Evolutionary conservation across 37 sponge, comb jelly and placozoan species (phyloP).

Genomic region (Aplysina aerophoba): DNA sequence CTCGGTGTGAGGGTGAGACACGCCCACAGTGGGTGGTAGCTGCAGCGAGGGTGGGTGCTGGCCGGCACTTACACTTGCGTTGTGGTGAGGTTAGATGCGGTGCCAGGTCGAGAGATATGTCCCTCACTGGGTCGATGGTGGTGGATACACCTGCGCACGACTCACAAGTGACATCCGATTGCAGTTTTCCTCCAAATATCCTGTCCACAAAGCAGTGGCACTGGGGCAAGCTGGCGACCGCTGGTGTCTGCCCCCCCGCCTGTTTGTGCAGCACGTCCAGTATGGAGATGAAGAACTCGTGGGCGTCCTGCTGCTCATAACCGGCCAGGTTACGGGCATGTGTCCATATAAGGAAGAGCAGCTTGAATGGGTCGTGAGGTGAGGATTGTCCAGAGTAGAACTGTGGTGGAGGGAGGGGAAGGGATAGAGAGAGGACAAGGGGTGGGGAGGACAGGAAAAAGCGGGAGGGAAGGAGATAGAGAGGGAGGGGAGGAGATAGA

Average conservation of each 20-base stretch:
- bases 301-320: conserved; percentile 99
- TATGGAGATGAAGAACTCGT: conserved; percentile 97
- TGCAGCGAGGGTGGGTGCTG: conserved; percentile 52
- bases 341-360: conserved; percentile 95
- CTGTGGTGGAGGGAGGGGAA: conserved; percentile 39
- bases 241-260: conserved; percentile 78
- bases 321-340: conserved; percentile 96
- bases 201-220: conserved; percentile 81
- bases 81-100: conserved; percentile 24
- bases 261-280: conserved; percentile 93
- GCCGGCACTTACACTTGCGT: no score
- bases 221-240: conserved; percentile 41
- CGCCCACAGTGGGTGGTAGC: conserved; percentile 28
- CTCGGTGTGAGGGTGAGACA: no score
- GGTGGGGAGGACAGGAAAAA: no score
- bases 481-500: no score
- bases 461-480: no score
- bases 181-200: conserved; percentile 88
- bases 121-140: conserved; percentile 95
- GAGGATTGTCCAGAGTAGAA: conserved; percentile 82
- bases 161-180: conserved; percentile 90
- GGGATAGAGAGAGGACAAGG: background rate
- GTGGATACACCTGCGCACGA: conserved; percentile 81
- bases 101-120: conserved; percentile 96
- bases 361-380: conserved; percentile 87